Conservation (phyloP, 2,888 invertebrate genomes). For the Allolobophora icterica region DNA sequence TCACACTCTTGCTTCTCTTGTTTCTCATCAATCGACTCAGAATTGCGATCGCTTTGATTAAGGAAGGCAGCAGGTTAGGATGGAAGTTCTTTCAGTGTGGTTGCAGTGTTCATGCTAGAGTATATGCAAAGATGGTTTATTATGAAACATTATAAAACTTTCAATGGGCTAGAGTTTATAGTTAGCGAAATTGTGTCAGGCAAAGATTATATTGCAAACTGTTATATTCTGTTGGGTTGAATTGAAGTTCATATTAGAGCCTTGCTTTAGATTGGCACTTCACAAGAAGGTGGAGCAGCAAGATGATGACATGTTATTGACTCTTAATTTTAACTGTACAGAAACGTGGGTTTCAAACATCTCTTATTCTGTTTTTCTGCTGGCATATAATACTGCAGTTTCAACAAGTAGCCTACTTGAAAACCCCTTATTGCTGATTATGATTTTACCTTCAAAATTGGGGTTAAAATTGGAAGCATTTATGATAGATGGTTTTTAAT, state of each 20-base stretch:
- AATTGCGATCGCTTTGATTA: constrained; percentile 88
- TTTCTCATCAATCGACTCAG: constrained; percentile 82
- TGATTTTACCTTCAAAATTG: background rate
- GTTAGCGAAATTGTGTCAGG: background rate
- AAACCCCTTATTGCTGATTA: background rate
- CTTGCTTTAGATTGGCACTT: background rate
- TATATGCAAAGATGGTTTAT: background rate
- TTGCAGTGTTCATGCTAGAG: background rate
- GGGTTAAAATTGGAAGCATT: background rate
- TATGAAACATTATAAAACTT: background rate
- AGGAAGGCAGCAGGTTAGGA: constrained; percentile 76
- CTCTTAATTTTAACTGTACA: too few relatives aligned
- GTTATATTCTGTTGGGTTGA: background rate
- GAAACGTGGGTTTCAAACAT: too few relatives aligned
- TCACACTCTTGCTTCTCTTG: constrained; percentile 73
- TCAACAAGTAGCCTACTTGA: too few relatives aligned
- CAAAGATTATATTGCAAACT: background rate
- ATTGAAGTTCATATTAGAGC: background rate
- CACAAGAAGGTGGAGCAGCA: background rate
- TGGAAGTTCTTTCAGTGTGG: background rate
- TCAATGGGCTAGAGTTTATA: background rate
- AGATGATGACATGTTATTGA: too few relatives aligned
- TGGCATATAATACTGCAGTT: too few relatives aligned
- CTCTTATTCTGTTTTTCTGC: too few relatives aligned
- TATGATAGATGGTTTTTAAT: background rate